Percentiles rank a stretch among this genome's conserved stretches.
These are phyloP conservation scores for Chelon labrosus DNA, from an alignment of 2,797 vertebrate species.

Conservation along the genomic window DNA sequence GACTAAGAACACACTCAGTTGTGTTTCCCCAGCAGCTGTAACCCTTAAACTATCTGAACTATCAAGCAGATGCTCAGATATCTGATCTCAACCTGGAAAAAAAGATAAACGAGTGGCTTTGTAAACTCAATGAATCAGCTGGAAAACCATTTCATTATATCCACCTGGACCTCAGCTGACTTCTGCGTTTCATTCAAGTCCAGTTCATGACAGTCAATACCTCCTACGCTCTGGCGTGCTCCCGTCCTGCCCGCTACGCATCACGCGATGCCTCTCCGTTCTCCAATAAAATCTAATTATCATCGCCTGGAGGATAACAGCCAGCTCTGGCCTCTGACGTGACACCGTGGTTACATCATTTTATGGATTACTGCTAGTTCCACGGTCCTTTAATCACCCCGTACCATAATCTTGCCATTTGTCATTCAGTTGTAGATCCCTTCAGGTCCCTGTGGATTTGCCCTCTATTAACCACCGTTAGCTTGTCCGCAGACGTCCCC, in stretches of 20 bases:
- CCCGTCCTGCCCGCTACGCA: slow-evolving; percentile 11
- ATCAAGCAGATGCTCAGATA: not conserved
- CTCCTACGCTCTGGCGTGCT: slow-evolving; percentile 31
- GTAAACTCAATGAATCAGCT: not conserved
- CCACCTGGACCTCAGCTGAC: slow-evolving; percentile 1
- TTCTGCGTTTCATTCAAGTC: slow-evolving; percentile 22
- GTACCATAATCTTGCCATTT: slow-evolving; percentile 64
- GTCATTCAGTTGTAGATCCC: slow-evolving; percentile 52
- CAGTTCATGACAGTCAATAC: slow-evolving; percentile 30
- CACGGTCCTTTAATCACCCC: slow-evolving; percentile 59
- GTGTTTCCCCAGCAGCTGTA: slow-evolving; percentile 29
- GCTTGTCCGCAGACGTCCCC: slow-evolving; percentile 18
- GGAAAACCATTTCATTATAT: slow-evolving; percentile 17
- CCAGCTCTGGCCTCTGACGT: slow-evolving; percentile 50
- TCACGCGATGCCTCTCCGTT: slow-evolving; percentile 38
- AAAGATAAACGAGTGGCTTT: slow-evolving; percentile 12
- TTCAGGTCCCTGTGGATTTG: slow-evolving; percentile 48
- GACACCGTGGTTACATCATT: slow-evolving; percentile 62
- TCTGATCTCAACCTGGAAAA: slow-evolving; percentile 3
- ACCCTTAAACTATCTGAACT: slow-evolving; percentile 19
- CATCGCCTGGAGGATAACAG: slow-evolving; percentile 43
- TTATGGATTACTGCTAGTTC: slow-evolving; percentile 70
- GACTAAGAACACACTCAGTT: slow-evolving; percentile 28
- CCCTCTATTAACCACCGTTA: slow-evolving; percentile 58
- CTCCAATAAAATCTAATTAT: slow-evolving; percentile 70